Evolutionary conservation across 37 sponge, comb jelly and placozoan species (phyloP), one percentile per base, ranked within the genome.

Genomic region (Geodia barretti): DNA sequence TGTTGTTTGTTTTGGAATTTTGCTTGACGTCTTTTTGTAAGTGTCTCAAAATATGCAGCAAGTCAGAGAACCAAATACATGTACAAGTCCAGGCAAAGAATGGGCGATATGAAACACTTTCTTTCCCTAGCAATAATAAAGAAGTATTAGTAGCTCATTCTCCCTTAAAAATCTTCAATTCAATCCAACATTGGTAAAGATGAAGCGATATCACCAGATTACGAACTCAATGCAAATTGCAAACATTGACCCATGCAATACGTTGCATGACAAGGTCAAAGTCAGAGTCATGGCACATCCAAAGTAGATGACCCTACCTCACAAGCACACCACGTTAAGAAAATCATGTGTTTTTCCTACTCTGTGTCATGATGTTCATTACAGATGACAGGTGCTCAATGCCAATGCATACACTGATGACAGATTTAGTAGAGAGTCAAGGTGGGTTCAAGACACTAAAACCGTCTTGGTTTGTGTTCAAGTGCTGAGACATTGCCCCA

Each of bases 361-460:
- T 80, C 3, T 80, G 72, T 54, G 3, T 17, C 20, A 28, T 80
- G 14, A 17, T 80, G 2, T 80, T 71, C 31, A 37, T 36, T 23
- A 70, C 62, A 8, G 32, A 80, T 34, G 24, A 58, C 39, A 17
- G 73, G 1, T 80, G 81, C 72, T 70, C 62, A 30, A 34, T 80
- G 68, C 79, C 79, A 38, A 23, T 78, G 34, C 79, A 78, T 31
- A 32, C 39, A 63, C 67, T 78, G 39, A 29, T 78, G 24, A 78
- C 79, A 20, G 68, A 78, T 35, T n/a, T 64, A 4, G 67, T 78
- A 20, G 67, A 78, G 32, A 78, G 79, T 39, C 79, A 64, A 64
- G 79, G 79, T 38, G 79, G 79, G 32, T 64, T 68, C 21, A 3
- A 24, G 30, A n/a, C 65, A 37, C 39, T 78, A 24, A 37, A n/a